Conservation (phyloP, 2,113 vertebrate genomes). For the Mormoops blainvillei region DNA sequence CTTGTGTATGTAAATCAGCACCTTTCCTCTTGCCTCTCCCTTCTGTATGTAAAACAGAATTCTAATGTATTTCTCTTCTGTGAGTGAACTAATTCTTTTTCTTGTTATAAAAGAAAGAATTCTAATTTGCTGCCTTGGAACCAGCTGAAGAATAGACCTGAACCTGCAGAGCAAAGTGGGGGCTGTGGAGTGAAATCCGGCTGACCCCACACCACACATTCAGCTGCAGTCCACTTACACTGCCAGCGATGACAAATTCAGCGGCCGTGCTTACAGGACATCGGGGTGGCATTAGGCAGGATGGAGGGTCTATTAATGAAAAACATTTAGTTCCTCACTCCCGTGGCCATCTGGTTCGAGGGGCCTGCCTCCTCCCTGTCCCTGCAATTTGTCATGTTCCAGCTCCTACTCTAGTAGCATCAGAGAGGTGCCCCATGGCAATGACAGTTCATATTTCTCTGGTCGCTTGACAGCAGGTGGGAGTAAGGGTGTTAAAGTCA, state of each 20-base stretch:
- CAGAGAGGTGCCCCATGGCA: neutral
- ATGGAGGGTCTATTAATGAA: neutral
- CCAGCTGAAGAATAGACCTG: neutral
- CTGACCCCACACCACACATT: too few relatives aligned
- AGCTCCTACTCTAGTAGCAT: neutral
- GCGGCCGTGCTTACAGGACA: neutral
- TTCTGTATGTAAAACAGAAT: neutral
- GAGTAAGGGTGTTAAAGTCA: neutral
- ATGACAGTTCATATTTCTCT: neutral
- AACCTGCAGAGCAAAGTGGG: neutral
- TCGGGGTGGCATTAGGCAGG: neutral
- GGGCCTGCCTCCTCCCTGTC: neutral
- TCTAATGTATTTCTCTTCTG: neutral
- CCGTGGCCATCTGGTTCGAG: neutral
- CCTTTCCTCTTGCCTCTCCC: neutral
- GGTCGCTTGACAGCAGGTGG: neutral
- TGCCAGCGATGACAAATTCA: neutral
- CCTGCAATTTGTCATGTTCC: rapidly evolving
- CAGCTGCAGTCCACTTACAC: neutral
- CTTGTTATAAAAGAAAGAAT: neutral
- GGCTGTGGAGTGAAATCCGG: neutral
- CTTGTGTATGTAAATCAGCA: neutral
- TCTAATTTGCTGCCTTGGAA: neutral
- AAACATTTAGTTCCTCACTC: neutral
- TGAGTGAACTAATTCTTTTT: neutral